These are phyloP conservation scores for Panzeria rudis DNA, from an alignment of 2,888 invertebrate genomes.

Conservation along the genomic window DNA sequence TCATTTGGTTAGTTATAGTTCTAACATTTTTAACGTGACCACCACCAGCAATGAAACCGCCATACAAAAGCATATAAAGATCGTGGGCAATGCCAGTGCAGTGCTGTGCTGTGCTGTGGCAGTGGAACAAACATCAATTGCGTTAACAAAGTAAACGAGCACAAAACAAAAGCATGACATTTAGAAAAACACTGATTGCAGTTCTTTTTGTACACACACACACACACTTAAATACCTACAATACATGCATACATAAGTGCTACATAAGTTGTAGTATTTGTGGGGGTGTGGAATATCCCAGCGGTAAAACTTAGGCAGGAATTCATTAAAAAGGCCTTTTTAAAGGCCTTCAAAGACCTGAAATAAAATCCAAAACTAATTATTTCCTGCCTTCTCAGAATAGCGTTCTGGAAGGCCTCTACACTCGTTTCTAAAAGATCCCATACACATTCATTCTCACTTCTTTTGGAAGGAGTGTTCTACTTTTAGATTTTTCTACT, in stretches of 20 bases:
- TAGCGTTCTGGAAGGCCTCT: too few species aligned
- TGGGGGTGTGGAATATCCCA: constrained; percentile 1
- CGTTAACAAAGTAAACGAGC: constrained; percentile 7
- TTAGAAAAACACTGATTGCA: constrained; percentile 54
- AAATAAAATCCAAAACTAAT: too few species aligned
- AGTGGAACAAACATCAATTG: constrained; percentile 26
- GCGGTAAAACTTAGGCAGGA: too few species aligned
- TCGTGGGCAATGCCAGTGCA: background rate
- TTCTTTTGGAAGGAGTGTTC: too few species aligned
- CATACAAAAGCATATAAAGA: constrained; percentile 13
- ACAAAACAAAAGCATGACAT: constrained; percentile 38
- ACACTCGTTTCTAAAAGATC: too few species aligned
- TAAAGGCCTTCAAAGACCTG: too few species aligned
- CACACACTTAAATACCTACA: too few species aligned
- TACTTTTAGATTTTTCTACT: too few species aligned
- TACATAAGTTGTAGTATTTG: background rate
- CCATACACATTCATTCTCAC: too few species aligned
- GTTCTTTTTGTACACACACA: background rate
- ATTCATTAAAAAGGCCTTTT: too few species aligned
- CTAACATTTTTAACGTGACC: constrained; percentile 59
- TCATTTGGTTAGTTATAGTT: constrained; percentile 56
- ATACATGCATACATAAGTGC: background rate
- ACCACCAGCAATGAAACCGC: background rate
- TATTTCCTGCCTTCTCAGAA: too few species aligned
- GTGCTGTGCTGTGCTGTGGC: background rate